A percentile compares a stretch with the other conserved stretches of the same genome.
Evolutionary conservation across 2,113 vertebrate genomes (phyloP).

Genomic region (Ceuthmochares aereus): DNA sequence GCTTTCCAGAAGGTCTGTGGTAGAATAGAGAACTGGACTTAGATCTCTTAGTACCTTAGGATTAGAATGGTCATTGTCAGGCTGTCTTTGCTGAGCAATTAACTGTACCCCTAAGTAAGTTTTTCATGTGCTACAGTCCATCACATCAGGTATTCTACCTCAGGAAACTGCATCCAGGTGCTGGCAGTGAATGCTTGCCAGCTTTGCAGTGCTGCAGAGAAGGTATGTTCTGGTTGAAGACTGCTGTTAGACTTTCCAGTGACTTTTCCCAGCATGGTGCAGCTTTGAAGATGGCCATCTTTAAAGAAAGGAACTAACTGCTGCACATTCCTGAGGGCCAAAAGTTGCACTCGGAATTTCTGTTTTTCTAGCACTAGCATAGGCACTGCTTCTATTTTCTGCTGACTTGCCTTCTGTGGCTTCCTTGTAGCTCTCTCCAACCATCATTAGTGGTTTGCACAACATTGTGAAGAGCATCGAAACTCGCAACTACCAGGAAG

Average conservation of each 20-base stretch:
- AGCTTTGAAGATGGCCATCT: background rate
- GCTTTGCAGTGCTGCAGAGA: background rate
- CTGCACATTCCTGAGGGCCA: background rate
- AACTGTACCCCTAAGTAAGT: background rate
- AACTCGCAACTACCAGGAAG: constrained; percentile 85
- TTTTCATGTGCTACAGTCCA: background rate
- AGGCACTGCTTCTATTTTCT: background rate
- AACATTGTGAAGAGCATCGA: constrained; percentile 91
- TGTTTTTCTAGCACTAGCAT: background rate
- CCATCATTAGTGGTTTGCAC: constrained; percentile 91
- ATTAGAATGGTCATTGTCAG: background rate
- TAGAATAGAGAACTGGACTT: background rate
- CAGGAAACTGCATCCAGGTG: background rate
- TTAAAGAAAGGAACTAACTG: background rate
- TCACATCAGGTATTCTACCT: background rate
- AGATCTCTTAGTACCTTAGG: background rate
- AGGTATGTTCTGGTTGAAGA: background rate
- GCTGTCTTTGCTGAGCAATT: background rate
- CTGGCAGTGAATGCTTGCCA: background rate
- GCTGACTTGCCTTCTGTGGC: background rate
- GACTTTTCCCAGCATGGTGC: background rate
- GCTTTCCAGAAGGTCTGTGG: background rate
- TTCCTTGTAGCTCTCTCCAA: constrained; percentile 88
- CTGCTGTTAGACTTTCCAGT: background rate
- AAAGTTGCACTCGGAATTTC: background rate